These are phyloP conservation scores for Tretioscincus oriximinensis DNA, from an alignment of 2,113 vertebrate species.

Conservation along the genomic window DNA sequence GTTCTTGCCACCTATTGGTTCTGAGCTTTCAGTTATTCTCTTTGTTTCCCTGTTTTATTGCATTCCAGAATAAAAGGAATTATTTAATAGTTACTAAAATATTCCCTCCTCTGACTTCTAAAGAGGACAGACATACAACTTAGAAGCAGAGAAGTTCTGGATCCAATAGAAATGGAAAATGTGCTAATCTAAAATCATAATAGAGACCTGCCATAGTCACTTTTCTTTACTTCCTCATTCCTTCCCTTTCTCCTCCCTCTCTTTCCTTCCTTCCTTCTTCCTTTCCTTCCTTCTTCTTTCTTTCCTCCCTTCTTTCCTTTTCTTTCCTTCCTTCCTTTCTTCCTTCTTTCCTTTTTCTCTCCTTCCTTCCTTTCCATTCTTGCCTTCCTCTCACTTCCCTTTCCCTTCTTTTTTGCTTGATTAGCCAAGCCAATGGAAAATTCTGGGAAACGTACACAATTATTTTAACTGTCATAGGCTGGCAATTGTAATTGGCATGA, in stretches of 20 bases:
- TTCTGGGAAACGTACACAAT: slow-evolving; percentile 88
- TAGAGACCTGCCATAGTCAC: too few relatives aligned
- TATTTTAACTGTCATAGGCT: slow-evolving; percentile 87
- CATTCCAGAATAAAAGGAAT: slow-evolving; percentile 59
- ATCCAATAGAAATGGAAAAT: slow-evolving; percentile 81
- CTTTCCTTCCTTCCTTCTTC: too few relatives aligned
- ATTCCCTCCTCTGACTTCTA: slow-evolving; percentile 72
- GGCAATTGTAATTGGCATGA: slow-evolving; percentile 89
- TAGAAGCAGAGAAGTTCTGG: slow-evolving; percentile 76
- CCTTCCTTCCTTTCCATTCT: too few relatives aligned
- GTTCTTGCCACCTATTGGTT: too few relatives aligned
- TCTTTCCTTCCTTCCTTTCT: too few relatives aligned
- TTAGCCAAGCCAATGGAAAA: slow-evolving; percentile 88
- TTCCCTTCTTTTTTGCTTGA: slow-evolving; percentile 77
- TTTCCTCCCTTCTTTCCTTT: too few relatives aligned
- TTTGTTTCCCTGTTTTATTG: slow-evolving; percentile 56
- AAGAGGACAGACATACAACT: slow-evolving; percentile 80
- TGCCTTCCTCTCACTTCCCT: neutral
- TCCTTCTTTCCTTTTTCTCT: too few relatives aligned
- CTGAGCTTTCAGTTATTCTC: neutral
- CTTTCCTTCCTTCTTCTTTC: too few relatives aligned
- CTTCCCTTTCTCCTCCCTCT: too few relatives aligned
- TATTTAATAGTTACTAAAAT: slow-evolving; percentile 78
- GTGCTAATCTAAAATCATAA: slow-evolving; percentile 56
- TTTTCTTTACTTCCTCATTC: too few relatives aligned